A percentile compares a stretch with the other conserved stretches of the same genome.
These are phyloP conservation scores for Callipepla squamata DNA, from an alignment of 2,113 vertebrate species.

Conservation along the genomic window DNA sequence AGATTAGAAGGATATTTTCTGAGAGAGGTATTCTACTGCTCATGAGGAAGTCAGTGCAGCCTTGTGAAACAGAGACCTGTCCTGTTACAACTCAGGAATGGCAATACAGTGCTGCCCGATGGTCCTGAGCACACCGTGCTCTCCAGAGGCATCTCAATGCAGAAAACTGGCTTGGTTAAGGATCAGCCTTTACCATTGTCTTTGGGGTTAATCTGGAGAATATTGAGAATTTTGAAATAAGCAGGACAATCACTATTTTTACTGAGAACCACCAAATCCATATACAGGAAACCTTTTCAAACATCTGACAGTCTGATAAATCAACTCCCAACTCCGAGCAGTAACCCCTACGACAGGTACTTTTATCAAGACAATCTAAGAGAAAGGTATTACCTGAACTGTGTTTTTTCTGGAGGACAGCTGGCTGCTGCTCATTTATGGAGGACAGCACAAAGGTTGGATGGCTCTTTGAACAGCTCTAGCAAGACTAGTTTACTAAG, in stretches of 20 bases:
- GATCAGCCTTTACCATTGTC: not conserved
- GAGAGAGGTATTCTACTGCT: not conserved
- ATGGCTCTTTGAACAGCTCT: not conserved
- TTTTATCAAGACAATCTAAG: not conserved
- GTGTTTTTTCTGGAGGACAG: not conserved
- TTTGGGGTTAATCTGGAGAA: not conserved
- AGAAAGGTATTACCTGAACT: not conserved
- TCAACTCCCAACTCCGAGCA: rapidly evolving
- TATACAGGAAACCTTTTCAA: rapidly evolving
- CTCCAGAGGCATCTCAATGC: not conserved
- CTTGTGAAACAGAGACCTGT: not conserved
- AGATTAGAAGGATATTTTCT: not conserved
- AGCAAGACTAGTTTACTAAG: not conserved
- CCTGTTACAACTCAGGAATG: rapidly evolving
- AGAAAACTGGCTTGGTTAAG: not conserved
- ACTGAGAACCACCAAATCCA: not conserved
- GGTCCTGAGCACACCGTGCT: rapidly evolving
- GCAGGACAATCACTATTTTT: not conserved
- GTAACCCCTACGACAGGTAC: not conserved
- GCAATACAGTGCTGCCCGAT: rapidly evolving
- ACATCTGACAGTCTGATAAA: not conserved
- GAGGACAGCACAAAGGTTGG: not conserved
- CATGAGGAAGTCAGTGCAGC: not conserved
- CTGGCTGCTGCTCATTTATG: not conserved
- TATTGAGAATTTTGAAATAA: not conserved